These are phyloP conservation scores for Orientallactaga bullata DNA, from an alignment of 2,113 vertebrate genomes.

Conservation along the genomic window DNA sequence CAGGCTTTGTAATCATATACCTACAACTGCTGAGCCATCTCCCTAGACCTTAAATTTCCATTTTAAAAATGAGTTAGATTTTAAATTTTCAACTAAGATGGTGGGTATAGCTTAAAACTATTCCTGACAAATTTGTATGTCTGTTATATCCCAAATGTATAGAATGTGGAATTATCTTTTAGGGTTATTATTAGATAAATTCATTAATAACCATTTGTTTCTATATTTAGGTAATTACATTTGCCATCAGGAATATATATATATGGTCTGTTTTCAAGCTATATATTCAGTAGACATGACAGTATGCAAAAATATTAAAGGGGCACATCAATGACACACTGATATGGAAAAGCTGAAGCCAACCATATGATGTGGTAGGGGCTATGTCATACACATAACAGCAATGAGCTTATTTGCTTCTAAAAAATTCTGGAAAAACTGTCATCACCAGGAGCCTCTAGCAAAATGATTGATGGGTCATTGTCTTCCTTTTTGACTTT, in stretches of 20 bases:
- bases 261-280: background rate
- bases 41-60: too few relatives aligned
- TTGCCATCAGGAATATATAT: background rate
- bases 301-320: background rate
- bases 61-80: background rate
- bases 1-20: too few relatives aligned
- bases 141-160: background rate
- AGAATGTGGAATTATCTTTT: background rate
- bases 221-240: background rate
- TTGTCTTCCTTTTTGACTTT: background rate
- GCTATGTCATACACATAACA: background rate
- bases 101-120: background rate
- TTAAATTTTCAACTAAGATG: background rate
- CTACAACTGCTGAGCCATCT: too few relatives aligned
- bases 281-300: background rate
- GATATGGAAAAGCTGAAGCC: background rate
- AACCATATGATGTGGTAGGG: background rate
- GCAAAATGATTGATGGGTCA: slow-evolving; percentile 26
- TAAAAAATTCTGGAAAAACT: slow-evolving; percentile 16
- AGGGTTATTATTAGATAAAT: background rate
- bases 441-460: background rate
- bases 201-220: background rate
- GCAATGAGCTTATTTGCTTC: background rate
- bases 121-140: background rate
- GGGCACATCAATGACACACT: background rate